phyloP scores from a whole-genome alignment of 2,888 invertebrate species.

The Mayetiola destructor region DNA sequence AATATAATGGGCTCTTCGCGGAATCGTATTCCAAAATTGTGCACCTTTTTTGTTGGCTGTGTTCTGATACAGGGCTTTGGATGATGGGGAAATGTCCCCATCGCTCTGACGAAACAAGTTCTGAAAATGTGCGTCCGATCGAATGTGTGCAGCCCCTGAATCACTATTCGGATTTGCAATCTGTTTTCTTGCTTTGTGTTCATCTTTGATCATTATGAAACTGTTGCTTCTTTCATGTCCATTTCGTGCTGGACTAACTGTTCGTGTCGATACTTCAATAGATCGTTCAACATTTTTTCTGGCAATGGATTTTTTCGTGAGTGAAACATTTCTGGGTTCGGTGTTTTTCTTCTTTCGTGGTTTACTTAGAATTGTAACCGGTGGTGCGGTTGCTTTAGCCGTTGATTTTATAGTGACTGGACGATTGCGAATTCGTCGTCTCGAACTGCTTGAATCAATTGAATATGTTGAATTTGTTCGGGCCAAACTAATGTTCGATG shows the following conservation, averaged over 20 bases:
- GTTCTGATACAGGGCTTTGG: constrained; percentile 33
- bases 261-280: not conserved
- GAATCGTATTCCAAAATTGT: constrained; percentile 47
- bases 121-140: constrained; percentile 54
- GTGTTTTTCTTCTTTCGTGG: constrained; percentile 21
- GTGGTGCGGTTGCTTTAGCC: constrained; percentile 17
- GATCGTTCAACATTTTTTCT: not conserved
- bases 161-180: not conserved
- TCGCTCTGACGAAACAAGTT: constrained; percentile 47
- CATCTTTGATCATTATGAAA: not conserved
- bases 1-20: constrained; percentile 21
- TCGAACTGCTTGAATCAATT: constrained; percentile 29
- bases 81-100: constrained; percentile 29
- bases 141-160: constrained; percentile 26
- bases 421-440: constrained; percentile 21
- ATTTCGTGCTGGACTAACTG: not conserved
- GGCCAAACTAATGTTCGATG: constrained; percentile 29
- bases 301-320: not conserved
- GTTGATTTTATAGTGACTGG: constrained; percentile 20
- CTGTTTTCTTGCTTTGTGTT: not conserved
- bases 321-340: constrained; percentile 18
- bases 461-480: constrained; percentile 34
- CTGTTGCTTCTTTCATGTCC: not conserved
- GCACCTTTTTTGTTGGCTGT: constrained; percentile 54
- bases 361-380: constrained; percentile 18